Evolutionary conservation across 2,113 vertebrate genomes (phyloP).

Genomic region (Cyprinus carpio): DNA sequence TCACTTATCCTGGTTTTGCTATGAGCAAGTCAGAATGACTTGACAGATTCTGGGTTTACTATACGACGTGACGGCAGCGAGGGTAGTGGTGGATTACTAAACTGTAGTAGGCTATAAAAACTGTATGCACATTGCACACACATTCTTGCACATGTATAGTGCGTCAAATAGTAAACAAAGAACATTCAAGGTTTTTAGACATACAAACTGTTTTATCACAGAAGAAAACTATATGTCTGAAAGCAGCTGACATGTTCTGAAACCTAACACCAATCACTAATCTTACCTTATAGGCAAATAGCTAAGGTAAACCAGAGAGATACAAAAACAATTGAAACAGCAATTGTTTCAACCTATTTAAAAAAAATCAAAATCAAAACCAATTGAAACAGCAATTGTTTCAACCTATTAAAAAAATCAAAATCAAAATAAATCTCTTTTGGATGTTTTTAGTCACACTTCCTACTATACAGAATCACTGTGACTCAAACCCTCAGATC

Average conservation of each 20-base stretch:
- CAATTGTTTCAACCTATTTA: background rate
- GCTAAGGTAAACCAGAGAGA: background rate
- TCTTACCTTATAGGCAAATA: background rate
- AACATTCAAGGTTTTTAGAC: background rate
- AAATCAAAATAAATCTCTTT: background rate
- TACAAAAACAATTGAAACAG: too few relatives aligned
- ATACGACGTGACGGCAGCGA: constrained; percentile 26
- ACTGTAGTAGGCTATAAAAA: background rate
- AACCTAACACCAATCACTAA: background rate
- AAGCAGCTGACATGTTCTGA: background rate
- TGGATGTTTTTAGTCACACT: background rate
- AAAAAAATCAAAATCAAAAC: too few relatives aligned
- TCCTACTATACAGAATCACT: background rate
- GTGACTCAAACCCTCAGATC: background rate
- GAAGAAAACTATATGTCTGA: background rate
- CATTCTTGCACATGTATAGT: background rate
- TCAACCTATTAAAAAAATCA: too few relatives aligned
- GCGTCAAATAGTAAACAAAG: background rate
- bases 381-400: background rate
- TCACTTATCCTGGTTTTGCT: background rate
- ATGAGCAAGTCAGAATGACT: constrained; percentile 66
- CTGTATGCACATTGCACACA: background rate
- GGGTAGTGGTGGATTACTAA: background rate
- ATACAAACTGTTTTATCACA: background rate
- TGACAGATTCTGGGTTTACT: constrained; percentile 57